Evolutionary conservation across 2,888 invertebrate genomes (phyloP), one percentile per base, ranked within the genome.

Genomic region (Zygogramma bicolorata): DNA sequence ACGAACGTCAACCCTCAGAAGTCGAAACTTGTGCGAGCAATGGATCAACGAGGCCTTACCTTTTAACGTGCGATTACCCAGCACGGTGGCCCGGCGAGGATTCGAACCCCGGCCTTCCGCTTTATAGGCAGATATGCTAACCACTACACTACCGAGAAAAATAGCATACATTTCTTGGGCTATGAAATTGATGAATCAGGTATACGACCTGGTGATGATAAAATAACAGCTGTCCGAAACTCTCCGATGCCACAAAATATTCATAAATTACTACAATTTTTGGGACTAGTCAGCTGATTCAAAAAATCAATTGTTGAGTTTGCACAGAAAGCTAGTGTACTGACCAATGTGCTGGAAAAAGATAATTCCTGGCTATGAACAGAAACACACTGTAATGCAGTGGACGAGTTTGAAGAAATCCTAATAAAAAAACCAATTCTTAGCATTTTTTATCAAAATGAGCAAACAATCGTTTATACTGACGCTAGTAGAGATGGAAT

Each of bases 381-480:
- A 27, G 8, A 53, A n/a, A 46, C 57, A 58, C 40, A 65, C 15
- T 20, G 27, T 13, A 22, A 65, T 8, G 31, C 63, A 42, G 57
- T 65, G 29, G 20, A 59, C 3, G 15, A 58, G n/a, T 40, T 65
- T 40, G 42, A 65, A 59, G 31, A 5, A n/a, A 27, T 59, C 15
- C 46, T 69, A 20, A 69, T 31, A 7, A 15, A 38, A 8, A 18
- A 27, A 62, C 40, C 69, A 20, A 63, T 29, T 63, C 63, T 69
- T 27, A 22, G 59, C 3, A 42, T 77, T 20, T 77, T 70, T 65
- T 57, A 75, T 53, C 71, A 70, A 22, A 61, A 68, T 31, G 76
- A 75, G 0, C 34, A n/a, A n/a, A n/a, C n/a, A n/a, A n/a, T n/a
- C n/a, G n/a, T n/a, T n/a, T n/a, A n/a, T n/a, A n/a, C n/a, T n/a